Evolutionary conservation across 2,888 invertebrate genomes (phyloP).

Genomic region (Nemotelus pantherinus): DNA sequence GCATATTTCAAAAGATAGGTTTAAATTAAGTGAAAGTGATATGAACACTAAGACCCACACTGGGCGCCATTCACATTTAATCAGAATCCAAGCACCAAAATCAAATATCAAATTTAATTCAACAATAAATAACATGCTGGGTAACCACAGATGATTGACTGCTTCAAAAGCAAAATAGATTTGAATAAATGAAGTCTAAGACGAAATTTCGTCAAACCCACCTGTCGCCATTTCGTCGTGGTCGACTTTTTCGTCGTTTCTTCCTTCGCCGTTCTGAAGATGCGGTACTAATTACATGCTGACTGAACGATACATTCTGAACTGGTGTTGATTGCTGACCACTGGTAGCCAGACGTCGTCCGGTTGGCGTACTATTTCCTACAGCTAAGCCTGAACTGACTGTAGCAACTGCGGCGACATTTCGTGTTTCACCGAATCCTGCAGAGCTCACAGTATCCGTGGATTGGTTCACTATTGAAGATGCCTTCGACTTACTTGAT

Average conservation of each 20-base stretch:
- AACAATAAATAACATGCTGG: too few relatives aligned
- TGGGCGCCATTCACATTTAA: too few relatives aligned
- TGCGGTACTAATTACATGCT: slow-evolving; percentile 63
- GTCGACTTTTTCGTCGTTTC: slow-evolving; percentile 62
- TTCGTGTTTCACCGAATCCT: slow-evolving; percentile 62
- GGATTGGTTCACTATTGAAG: slow-evolving; percentile 54
- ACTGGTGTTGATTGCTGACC: slow-evolving; percentile 51
- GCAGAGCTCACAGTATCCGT: slow-evolving; percentile 62
- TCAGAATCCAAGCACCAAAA: too few relatives aligned
- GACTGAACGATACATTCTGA: slow-evolving; percentile 57
- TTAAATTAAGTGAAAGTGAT: too few relatives aligned
- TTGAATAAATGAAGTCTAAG: too few relatives aligned
- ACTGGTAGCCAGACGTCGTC: slow-evolving; percentile 61
- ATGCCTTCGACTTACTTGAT: slow-evolving; percentile 56
- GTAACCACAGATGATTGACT: too few relatives aligned
- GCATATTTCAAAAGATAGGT: too few relatives aligned
- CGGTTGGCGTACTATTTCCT: slow-evolving; percentile 60
- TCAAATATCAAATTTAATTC: too few relatives aligned
- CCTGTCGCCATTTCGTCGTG: slow-evolving; percentile 57
- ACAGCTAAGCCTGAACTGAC: slow-evolving; percentile 16
- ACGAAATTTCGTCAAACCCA: not conserved
- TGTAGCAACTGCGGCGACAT: slow-evolving; percentile 57
- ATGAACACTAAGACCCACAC: too few relatives aligned
- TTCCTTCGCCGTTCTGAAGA: slow-evolving; percentile 63
- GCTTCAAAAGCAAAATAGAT: too few relatives aligned